phyloP scores from a whole-genome alignment of 2,113 vertebrate genomes.

The Corvus hawaiiensis region DNA sequence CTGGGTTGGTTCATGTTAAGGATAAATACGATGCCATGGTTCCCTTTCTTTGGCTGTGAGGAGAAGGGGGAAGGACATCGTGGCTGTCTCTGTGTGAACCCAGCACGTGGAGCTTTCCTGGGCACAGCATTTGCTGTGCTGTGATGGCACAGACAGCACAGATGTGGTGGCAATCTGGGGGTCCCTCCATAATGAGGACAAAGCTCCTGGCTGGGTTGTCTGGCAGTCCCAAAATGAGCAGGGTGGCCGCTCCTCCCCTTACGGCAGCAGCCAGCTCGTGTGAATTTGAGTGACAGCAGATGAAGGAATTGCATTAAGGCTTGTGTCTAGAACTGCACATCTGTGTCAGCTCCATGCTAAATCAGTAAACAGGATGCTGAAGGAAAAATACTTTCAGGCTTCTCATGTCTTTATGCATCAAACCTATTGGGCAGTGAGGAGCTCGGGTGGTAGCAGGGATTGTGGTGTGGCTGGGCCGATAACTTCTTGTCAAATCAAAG shows the following conservation, averaged over 20 bases:
- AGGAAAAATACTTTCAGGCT: conserved; percentile 33
- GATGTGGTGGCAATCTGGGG: not conserved
- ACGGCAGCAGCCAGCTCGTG: not conserved
- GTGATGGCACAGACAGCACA: rapidly evolving
- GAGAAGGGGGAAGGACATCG: not conserved
- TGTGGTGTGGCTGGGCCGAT: not conserved
- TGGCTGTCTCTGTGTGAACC: not conserved
- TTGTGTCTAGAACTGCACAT: conserved; percentile 29
- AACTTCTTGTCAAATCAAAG: not conserved
- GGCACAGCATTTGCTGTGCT: rapidly evolving
- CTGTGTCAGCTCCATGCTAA: conserved; percentile 50
- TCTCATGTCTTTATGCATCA: conserved; percentile 31
- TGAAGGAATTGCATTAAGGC: not conserved
- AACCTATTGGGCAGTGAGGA: not conserved
- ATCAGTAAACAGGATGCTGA: conserved; percentile 57
- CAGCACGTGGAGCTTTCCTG: rapidly evolving
- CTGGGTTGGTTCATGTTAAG: not conserved
- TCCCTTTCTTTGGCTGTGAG: not conserved
- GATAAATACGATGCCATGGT: too few species aligned
- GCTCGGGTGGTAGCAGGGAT: not conserved
- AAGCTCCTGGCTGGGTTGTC: not conserved
- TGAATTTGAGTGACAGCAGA: conserved; percentile 44
- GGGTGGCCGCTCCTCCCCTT: not conserved
- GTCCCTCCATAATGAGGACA: not conserved
- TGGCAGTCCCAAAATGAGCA: not conserved